phyloP scores from a whole-genome alignment of 2,113 vertebrate species.

The Larimichthys crocea region DNA sequence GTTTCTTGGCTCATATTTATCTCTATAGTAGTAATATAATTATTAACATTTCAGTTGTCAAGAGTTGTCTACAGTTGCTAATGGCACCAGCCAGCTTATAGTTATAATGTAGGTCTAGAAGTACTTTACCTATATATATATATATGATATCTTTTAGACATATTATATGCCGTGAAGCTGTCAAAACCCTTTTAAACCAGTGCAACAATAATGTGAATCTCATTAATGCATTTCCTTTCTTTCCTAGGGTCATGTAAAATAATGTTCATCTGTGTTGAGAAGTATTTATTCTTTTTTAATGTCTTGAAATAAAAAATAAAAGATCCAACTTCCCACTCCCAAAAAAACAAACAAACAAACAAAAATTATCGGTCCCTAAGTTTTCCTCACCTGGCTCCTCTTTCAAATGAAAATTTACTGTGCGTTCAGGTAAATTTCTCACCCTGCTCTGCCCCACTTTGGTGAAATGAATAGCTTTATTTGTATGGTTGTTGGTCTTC shows the following conservation, averaged over 20 bases:
- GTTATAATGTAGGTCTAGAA: background rate
- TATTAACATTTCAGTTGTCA: background rate
- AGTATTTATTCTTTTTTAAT: background rate
- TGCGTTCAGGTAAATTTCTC: background rate
- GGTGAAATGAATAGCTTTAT: constrained; percentile 7
- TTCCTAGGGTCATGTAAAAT: background rate
- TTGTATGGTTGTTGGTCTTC: background rate
- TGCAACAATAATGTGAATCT: background rate
- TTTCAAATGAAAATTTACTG: background rate
- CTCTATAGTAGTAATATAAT: background rate
- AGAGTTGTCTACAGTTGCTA: background rate
- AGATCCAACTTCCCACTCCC: no score
- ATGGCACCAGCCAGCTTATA: background rate
- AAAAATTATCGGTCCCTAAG: background rate
- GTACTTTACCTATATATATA: background rate
- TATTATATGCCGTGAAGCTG: background rate
- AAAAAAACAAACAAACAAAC: no score
- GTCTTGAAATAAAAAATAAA: constrained; percentile 4
- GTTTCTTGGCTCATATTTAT: background rate
- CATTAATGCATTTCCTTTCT: background rate
- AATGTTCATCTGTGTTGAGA: background rate
- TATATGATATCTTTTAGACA: background rate
- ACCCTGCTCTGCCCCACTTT: background rate
- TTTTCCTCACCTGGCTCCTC: background rate
- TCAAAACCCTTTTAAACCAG: constrained; percentile 4